Base-by-base conservation (phyloP, 1,140 invertebrate genomes). In the Archivesica marissinica region DNA sequence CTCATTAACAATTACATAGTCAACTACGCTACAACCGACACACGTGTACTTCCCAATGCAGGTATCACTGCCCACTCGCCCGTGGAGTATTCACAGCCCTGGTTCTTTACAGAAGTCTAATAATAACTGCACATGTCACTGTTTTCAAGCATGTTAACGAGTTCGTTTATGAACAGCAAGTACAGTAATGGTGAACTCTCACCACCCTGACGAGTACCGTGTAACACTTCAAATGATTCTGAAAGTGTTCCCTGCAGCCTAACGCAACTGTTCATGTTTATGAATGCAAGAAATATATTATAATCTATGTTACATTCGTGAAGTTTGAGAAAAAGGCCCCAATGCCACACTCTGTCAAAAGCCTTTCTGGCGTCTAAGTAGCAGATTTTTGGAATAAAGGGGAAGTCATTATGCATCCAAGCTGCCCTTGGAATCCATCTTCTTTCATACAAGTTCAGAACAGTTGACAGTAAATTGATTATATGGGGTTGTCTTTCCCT, bases 141-240 rank as follows among this genome's bases (percentile, higher is more conserved):
- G 20, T 33, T 0, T 33, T 74, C 33, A 7, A 74, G 9, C 28
- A 50, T 4, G 2, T 33, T 9, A n/a, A 74, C 52, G 4, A 76
- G 50, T 6, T 6, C 50, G n/a, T 76, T 39, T 15, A 76, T 38
- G 35, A 38, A 76, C 3, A 56, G 11, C 1, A 76, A 28, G 41
- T 76, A 76, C 20, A 76, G 15, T 1, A 76, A n/a, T 9, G 74
- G 74, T 3, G 74, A 76, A 20, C 50, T 77, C 9, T 59, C 61
- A 1, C 54, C 33, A 0, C 75, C 56, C 35, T 77, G 75, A 4
- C 75, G 52, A 11, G 75, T 77, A 20, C 75, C 75, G 11, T 77
- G 75, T 0, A 15, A 1, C 0, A 77, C 23, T 33, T 6, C 2
- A 59, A 77, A 17, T 11, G 30, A 25, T 2, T 13, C 33, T 6